phyloP scores from a whole-genome alignment of 2,888 invertebrate genomes.

The Melipona beecheii region DNA sequence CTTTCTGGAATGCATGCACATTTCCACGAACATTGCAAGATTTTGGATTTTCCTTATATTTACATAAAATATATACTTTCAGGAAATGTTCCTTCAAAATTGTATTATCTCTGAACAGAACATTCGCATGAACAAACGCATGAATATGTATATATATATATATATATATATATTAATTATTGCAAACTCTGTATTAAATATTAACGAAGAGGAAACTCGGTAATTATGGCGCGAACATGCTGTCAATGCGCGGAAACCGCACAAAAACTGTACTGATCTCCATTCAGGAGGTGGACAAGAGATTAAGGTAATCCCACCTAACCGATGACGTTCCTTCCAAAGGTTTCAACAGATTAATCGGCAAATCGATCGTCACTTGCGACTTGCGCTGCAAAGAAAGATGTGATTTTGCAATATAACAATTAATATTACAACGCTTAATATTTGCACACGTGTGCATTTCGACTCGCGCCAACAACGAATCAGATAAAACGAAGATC shows the following conservation, averaged over 20 bases:
- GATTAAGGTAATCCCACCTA: constrained; percentile 81
- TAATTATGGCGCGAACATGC: constrained; percentile 60
- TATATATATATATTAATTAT: too few species aligned
- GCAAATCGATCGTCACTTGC: constrained; percentile 73
- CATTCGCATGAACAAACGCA: too few species aligned
- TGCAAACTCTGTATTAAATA: too few species aligned
- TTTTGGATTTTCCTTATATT: neutral
- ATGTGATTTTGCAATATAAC: neutral
- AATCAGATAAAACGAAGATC: neutral
- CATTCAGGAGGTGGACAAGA: constrained; percentile 61
- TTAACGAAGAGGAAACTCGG: constrained; percentile 23
- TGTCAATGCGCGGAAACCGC: constrained; percentile 75
- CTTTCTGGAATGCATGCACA: neutral
- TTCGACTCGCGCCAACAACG: neutral
- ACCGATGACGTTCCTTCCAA: constrained; percentile 81
- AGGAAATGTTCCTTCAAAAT: neutral
- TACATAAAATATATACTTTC: neutral
- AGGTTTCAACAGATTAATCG: constrained; percentile 82
- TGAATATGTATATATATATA: too few species aligned
- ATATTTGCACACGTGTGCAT: neutral
- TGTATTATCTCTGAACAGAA: neutral
- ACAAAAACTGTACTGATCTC: constrained; percentile 69
- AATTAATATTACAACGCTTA: neutral
- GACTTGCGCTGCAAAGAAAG: constrained; percentile 5
- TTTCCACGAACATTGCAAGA: neutral